phyloP scores from a whole-genome alignment of 2,888 invertebrate genomes.

The Pyralis farinalis region DNA sequence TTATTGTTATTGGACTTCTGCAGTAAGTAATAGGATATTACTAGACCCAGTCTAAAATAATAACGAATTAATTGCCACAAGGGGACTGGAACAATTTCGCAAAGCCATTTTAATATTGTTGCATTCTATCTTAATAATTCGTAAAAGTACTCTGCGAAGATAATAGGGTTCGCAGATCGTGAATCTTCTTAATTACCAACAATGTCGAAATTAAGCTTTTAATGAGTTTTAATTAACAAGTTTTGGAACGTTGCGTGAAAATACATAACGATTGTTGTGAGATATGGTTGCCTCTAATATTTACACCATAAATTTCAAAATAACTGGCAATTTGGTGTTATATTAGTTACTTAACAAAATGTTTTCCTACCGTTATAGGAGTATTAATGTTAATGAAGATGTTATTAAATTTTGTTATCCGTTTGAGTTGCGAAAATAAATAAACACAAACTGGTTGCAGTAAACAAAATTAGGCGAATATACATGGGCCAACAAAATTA shows the following conservation, averaged over 20 bases:
- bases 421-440: no score
- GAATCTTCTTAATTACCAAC: constrained; percentile 77
- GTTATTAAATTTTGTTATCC: background rate
- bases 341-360: constrained; percentile 18
- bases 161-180: constrained; percentile 69
- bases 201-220: constrained; percentile 74
- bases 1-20: no score
- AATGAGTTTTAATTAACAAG: constrained; percentile 77
- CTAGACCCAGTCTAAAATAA: constrained; percentile 19
- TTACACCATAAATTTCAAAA: constrained; percentile 24
- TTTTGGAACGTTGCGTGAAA: constrained; percentile 60
- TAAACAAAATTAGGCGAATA: no score
- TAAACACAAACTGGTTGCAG: no score
- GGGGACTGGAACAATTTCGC: constrained; percentile 23
- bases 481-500: no score
- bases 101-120: constrained; percentile 50
- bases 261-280: constrained; percentile 47
- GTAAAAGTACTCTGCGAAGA: constrained; percentile 58
- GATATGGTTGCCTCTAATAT: constrained; percentile 36
- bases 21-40: constrained; percentile 16
- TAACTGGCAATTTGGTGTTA: constrained; percentile 22
- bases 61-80: constrained; percentile 26
- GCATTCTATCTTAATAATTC: constrained; percentile 61
- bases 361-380: constrained; percentile 6
- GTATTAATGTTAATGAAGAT: background rate